These are phyloP conservation scores for Cygnus buccinator DNA, from an alignment of 2,113 vertebrate species.

Conservation along the genomic window DNA sequence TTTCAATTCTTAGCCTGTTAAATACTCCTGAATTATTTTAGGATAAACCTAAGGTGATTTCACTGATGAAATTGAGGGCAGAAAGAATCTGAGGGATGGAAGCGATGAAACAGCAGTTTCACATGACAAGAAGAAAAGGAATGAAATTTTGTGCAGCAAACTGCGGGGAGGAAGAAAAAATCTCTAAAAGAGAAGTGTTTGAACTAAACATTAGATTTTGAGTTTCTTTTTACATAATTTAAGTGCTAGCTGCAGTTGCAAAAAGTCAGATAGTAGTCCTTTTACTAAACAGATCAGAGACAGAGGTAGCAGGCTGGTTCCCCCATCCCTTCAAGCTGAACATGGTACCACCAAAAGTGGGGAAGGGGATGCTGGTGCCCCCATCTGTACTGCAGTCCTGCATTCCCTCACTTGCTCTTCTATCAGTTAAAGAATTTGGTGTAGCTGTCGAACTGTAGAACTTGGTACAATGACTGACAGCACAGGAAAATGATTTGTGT, in stretches of 20 bases:
- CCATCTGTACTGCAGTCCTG: not conserved
- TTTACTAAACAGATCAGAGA: not conserved
- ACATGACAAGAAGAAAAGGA: not conserved
- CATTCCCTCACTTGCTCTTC: not conserved
- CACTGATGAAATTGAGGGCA: not conserved
- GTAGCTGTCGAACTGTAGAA: not conserved
- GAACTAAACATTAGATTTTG: not conserved
- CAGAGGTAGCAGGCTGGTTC: not conserved
- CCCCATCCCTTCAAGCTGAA: not conserved
- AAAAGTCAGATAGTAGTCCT: not conserved
- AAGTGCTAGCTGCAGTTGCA: not conserved
- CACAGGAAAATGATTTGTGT: not conserved
- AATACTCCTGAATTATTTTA: not conserved
- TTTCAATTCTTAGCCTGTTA: not conserved
- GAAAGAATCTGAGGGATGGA: not conserved
- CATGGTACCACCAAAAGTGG: not conserved
- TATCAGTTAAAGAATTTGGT: not conserved
- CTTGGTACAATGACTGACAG: not conserved
- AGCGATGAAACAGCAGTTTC: not conserved
- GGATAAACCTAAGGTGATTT: not conserved
- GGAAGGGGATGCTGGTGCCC: not conserved
- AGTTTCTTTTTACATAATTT: not conserved
- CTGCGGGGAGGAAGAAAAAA: not conserved
- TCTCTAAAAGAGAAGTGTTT: not conserved
- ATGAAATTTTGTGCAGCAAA: not conserved